A percentile compares a stretch with the other conserved stretches of the same genome.
Evolutionary conservation across 2,113 vertebrate species (phyloP).

Genomic region (Dryoscopus gambensis): DNA sequence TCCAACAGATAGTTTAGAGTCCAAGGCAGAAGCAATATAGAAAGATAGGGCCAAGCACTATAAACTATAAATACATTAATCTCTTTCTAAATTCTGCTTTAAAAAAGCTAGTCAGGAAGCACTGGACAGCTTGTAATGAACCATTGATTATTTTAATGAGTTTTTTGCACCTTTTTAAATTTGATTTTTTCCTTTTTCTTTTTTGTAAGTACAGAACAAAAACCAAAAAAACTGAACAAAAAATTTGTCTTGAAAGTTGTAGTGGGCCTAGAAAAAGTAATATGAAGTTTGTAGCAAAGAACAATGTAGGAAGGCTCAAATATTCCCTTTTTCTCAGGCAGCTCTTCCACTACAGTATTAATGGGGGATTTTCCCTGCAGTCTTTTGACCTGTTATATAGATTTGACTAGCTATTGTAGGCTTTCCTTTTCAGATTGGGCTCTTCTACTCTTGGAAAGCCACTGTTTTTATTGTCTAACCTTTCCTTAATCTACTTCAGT

Average conservation of each 20-base stretch:
- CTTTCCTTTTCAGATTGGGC: neutral
- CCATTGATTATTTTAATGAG: neutral
- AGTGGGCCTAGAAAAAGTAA: neutral
- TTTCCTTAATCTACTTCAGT: neutral
- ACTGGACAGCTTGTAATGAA: neutral
- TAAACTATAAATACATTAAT: neutral
- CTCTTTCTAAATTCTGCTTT: neutral
- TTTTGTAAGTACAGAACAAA: neutral
- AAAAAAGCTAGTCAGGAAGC: neutral
- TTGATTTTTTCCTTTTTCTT: neutral
- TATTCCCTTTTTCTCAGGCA: neutral
- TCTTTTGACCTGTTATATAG: neutral
- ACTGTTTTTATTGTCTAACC: neutral
- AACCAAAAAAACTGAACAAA: neutral
- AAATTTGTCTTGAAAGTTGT: neutral
- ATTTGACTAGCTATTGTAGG: neutral
- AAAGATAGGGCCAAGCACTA: neutral
- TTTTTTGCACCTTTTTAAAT: neutral
- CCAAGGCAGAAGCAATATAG: neutral
- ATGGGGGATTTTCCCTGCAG: neutral
- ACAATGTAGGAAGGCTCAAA: neutral
- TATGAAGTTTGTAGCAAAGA: neutral
- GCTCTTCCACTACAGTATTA: neutral
- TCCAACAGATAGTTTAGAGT: neutral
- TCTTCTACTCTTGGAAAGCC: neutral